Evolutionary conservation across 1,140 invertebrate species (phyloP).

Genomic region (Augochlora pura): DNA sequence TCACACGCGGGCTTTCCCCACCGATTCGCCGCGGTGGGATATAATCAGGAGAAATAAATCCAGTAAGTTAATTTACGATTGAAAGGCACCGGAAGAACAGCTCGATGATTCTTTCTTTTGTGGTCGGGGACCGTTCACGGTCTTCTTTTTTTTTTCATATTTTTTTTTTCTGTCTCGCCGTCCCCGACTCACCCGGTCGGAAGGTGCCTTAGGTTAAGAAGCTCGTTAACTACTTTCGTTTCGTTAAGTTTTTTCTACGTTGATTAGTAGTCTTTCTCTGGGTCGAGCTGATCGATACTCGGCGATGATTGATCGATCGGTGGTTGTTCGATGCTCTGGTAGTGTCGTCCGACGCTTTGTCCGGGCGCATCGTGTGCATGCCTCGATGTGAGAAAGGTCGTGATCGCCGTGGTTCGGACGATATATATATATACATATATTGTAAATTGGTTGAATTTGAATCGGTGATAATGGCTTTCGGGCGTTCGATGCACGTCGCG

Average conservation of each 20-base stretch:
- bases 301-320: not conserved
- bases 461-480: no score
- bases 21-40: slow-evolving; percentile 2
- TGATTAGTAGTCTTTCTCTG: slow-evolving; percentile 34
- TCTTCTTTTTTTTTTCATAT: slow-evolving; percentile 43
- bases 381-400: no score
- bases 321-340: not conserved
- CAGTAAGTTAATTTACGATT: slow-evolving; percentile 54
- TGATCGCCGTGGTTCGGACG: no score
- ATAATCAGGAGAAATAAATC: slow-evolving; percentile 19
- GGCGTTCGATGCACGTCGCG: not conserved
- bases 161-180: slow-evolving; percentile 52
- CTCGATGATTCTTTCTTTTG: slow-evolving; percentile 58
- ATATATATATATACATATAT: no score
- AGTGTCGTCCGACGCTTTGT: no score
- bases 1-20: not conserved
- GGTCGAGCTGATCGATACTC: slow-evolving; percentile 7
- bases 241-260: slow-evolving; percentile 45
- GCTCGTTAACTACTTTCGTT: slow-evolving; percentile 55
- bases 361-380: no score
- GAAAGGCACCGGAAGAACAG: slow-evolving; percentile 41
- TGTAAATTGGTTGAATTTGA: no score
- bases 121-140: slow-evolving; percentile 47
- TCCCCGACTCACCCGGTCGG: slow-evolving; percentile 51
- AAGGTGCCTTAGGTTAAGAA: slow-evolving; percentile 63